A percentile compares a stretch with the other conserved stretches of the same genome.
phyloP scores from a whole-genome alignment of 2,888 invertebrate genomes.

The Penaeus monodon region DNA sequence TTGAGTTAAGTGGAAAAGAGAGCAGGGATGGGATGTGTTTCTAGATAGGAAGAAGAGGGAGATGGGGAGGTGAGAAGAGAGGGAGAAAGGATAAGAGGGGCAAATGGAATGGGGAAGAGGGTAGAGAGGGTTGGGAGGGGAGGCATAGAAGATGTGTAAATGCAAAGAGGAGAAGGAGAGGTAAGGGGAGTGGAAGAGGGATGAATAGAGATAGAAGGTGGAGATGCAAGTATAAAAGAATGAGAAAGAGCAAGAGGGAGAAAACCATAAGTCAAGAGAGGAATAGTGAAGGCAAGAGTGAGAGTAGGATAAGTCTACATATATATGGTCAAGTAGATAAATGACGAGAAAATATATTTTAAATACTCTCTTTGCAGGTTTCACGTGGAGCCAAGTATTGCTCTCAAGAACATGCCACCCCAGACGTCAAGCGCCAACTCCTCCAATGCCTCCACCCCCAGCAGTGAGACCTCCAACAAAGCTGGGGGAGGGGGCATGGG shows the following conservation, averaged over 20 bases:
- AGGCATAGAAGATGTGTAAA: background rate
- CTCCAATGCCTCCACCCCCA: slow-evolving; percentile 53
- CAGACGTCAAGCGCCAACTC: slow-evolving; percentile 44
- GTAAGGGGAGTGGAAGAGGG: background rate
- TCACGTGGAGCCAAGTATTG: slow-evolving; percentile 51
- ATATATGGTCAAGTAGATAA: no score
- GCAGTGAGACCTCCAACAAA: slow-evolving; percentile 33
- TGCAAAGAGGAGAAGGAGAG: no score
- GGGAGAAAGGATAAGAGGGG: no score
- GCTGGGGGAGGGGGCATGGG: background rate
- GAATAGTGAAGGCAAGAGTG: background rate
- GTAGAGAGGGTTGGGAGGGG: background rate
- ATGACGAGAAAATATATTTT: background rate
- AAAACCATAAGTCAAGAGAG: background rate
- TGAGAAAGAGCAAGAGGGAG: background rate
- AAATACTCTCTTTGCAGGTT: slow-evolving; percentile 23
- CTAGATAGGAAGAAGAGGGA: background rate
- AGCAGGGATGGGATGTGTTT: background rate
- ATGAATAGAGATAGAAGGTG: no score
- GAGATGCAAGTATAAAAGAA: no score
- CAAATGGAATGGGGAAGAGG: background rate
- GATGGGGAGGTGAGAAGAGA: background rate
- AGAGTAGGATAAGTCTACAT: background rate
- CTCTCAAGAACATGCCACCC: slow-evolving; percentile 54
- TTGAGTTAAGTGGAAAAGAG: no score